Percentiles rank a stretch among this genome's conserved stretches.
Evolutionary conservation across 2,113 vertebrate genomes (phyloP).

Genomic region (Loxodonta africana): DNA sequence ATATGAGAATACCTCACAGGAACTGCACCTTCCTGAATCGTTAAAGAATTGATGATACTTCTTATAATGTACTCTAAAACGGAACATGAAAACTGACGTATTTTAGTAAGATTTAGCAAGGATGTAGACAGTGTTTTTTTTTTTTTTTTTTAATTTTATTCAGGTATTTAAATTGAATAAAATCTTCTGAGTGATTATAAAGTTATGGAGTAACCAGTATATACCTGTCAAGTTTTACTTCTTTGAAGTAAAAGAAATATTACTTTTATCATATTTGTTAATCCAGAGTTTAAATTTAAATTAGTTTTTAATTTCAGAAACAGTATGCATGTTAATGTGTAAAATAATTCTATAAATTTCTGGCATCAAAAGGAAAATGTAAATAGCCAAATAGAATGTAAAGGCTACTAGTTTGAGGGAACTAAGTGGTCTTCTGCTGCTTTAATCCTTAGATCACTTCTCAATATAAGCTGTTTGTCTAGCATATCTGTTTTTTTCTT

Average conservation of each 20-base stretch:
- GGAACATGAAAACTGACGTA: not conserved
- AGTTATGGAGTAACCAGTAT: no score
- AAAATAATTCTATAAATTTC: not conserved
- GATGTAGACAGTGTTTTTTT: not conserved
- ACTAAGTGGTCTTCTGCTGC: not conserved
- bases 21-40: not conserved
- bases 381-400: not conserved
- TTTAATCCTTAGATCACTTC: slow-evolving; percentile 6
- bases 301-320: slow-evolving; percentile 25
- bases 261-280: not conserved
- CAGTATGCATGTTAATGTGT: not conserved
- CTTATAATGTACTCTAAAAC: not conserved
- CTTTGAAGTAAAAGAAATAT: slow-evolving; percentile 26
- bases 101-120: slow-evolving; percentile 41
- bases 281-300: not conserved
- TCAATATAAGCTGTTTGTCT: not conserved
- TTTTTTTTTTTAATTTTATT: not conserved
- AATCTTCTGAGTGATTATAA: no score
- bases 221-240: no score
- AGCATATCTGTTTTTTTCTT: slow-evolving; percentile 1
- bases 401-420: not conserved
- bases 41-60: not conserved
- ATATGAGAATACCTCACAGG: not conserved
- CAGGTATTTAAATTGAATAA: not conserved
- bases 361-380: not conserved